Conservation (phyloP, 2,888 invertebrate genomes). For the Pseudeuparius sepicola region DNA sequence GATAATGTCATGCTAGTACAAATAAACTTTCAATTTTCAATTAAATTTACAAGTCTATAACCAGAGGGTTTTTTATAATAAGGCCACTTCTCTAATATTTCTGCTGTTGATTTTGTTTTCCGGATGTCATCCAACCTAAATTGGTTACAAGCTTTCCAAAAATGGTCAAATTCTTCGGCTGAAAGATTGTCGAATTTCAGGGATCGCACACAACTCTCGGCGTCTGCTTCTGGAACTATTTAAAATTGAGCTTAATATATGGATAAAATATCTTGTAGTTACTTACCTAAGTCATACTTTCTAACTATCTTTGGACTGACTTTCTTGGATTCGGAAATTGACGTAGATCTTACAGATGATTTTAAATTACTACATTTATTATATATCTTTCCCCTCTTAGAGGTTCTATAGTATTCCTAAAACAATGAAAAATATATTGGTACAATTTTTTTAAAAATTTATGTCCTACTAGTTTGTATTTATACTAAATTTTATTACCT, state of each 20-base stretch:
- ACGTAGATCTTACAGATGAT: not conserved
- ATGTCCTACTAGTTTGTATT: too few relatives aligned
- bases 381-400: not conserved
- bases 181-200: slow-evolving; percentile 20
- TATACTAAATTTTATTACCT: too few relatives aligned
- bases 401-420: slow-evolving; percentile 1
- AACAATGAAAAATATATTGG: too few relatives aligned
- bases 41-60: slow-evolving; percentile 16
- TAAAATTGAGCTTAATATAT: too few relatives aligned
- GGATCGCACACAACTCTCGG: slow-evolving; percentile 14
- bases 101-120: slow-evolving; percentile 4
- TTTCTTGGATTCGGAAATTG: too few relatives aligned
- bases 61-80: slow-evolving; percentile 16
- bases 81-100: slow-evolving; percentile 16
- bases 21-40: too few relatives aligned
- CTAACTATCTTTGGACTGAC: too few relatives aligned
- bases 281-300: too few relatives aligned
- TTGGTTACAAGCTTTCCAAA: slow-evolving; percentile 21
- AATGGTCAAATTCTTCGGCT: slow-evolving; percentile 18
- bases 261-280: too few relatives aligned
- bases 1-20: too few relatives aligned
- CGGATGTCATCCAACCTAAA: slow-evolving; percentile 15
- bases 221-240: slow-evolving; percentile 18
- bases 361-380: slow-evolving; percentile 1
- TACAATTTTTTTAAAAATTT: too few relatives aligned